These are phyloP conservation scores for Lota lota DNA, from an alignment of 2,113 vertebrate genomes.

Conservation along the genomic window DNA sequence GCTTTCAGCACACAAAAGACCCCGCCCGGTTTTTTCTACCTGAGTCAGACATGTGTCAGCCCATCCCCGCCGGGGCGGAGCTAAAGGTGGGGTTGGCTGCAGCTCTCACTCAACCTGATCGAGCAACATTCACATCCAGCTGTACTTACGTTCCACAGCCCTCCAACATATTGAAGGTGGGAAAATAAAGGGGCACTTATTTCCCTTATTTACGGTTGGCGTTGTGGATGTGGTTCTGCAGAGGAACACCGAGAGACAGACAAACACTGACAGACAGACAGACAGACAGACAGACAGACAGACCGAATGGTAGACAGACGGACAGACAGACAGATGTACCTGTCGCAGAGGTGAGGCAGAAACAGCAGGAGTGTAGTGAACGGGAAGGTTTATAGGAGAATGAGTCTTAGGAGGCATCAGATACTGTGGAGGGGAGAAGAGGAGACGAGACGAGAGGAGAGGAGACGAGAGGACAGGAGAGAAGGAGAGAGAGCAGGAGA, in stretches of 20 bases:
- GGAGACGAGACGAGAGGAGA: not conserved
- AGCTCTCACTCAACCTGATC: too few species aligned
- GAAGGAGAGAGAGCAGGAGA: not conserved
- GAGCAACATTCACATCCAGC: too few species aligned
- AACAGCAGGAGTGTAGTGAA: conserved; percentile 74
- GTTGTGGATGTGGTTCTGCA: too few species aligned
- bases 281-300: not conserved
- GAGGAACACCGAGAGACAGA: not conserved
- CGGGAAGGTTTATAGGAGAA: conserved; percentile 72
- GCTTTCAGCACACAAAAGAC: too few species aligned
- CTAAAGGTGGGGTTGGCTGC: too few species aligned
- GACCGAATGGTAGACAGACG: not conserved
- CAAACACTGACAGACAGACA: not conserved
- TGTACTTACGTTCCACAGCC: too few species aligned
- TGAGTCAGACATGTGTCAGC: too few species aligned
- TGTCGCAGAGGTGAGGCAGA: conserved; percentile 71
- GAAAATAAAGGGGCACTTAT: too few species aligned
- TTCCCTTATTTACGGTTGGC: too few species aligned
- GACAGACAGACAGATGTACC: conserved; percentile 46
- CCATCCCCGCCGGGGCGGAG: too few species aligned
- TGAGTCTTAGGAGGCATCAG: conserved; percentile 52
- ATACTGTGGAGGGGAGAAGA: conserved; percentile 49
- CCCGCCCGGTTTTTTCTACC: too few species aligned
- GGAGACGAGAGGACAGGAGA: not conserved
- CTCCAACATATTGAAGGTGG: too few species aligned